phyloP scores from a whole-genome alignment of 2,113 vertebrate genomes.

The Eudyptes chrysolophus region DNA sequence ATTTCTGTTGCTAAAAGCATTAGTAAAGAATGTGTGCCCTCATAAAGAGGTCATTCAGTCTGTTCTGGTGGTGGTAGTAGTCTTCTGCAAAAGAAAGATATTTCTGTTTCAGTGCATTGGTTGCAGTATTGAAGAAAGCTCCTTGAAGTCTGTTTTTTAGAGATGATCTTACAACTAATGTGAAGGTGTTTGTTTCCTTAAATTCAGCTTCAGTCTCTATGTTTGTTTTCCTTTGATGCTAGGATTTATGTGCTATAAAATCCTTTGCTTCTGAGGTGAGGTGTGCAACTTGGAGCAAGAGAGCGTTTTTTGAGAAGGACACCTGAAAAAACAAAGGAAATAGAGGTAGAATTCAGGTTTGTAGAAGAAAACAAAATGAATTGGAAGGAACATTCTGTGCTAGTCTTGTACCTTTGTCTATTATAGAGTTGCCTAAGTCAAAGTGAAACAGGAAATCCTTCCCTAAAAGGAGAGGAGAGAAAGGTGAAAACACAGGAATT shows the following conservation, averaged over 20 bases:
- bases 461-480: neutral
- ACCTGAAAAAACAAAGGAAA: neutral
- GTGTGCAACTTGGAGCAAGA: neutral
- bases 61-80: neutral
- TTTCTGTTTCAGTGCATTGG: neutral
- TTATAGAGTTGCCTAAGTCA: neutral
- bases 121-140: neutral
- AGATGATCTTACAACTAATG: neutral
- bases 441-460: neutral
- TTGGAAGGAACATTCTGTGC: neutral
- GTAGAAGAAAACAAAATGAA: neutral
- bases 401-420: neutral
- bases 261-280: neutral
- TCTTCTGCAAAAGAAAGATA: neutral
- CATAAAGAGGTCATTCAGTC: neutral
- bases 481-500: neutral
- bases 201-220: neutral
- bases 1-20: neutral
- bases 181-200: neutral
- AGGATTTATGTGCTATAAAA: neutral
- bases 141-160: neutral
- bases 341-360: neutral
- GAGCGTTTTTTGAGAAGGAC: neutral
- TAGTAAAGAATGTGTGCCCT: neutral
- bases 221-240: neutral